These are phyloP conservation scores for Papilio xuthus DNA, from an alignment of 1,140 invertebrate species.

Conservation along the genomic window DNA sequence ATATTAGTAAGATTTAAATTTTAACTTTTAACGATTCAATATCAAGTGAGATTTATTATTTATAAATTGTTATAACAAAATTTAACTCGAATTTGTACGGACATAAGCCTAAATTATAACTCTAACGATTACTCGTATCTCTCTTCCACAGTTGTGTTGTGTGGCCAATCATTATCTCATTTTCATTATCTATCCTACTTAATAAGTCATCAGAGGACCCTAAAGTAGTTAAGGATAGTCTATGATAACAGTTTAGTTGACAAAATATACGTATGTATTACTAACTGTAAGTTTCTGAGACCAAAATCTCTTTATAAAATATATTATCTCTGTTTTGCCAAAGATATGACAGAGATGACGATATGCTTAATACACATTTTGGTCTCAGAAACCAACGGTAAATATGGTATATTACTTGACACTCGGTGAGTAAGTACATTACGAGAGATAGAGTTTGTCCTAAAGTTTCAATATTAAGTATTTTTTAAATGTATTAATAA, in stretches of 20 bases:
- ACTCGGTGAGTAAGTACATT: too few relatives aligned
- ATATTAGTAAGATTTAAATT: too few relatives aligned
- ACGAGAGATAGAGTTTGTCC: too few relatives aligned
- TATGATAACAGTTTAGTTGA: neutral
- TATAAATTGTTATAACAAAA: neutral
- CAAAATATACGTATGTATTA: neutral
- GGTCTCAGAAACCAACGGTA: too few relatives aligned
- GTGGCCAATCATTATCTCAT: neutral
- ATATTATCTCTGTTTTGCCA: too few relatives aligned
- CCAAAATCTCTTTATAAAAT: too few relatives aligned
- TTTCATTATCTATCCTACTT: neutral
- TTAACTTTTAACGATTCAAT: neutral
- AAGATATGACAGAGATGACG: too few relatives aligned
- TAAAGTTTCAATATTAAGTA: too few relatives aligned
- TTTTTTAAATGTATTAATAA: too few relatives aligned
- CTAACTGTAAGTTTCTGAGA: too few relatives aligned
- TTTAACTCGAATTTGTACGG: neutral
- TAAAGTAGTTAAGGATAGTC: neutral
- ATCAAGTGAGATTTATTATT: neutral
- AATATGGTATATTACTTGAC: too few relatives aligned
- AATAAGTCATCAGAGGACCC: slow-evolving; percentile 6
- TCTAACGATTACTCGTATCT: neutral
- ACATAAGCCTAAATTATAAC: neutral
- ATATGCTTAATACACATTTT: too few relatives aligned
- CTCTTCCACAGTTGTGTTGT: neutral